phyloP scores from a whole-genome alignment of 2,888 invertebrate species.

The Tineola bisselliella region DNA sequence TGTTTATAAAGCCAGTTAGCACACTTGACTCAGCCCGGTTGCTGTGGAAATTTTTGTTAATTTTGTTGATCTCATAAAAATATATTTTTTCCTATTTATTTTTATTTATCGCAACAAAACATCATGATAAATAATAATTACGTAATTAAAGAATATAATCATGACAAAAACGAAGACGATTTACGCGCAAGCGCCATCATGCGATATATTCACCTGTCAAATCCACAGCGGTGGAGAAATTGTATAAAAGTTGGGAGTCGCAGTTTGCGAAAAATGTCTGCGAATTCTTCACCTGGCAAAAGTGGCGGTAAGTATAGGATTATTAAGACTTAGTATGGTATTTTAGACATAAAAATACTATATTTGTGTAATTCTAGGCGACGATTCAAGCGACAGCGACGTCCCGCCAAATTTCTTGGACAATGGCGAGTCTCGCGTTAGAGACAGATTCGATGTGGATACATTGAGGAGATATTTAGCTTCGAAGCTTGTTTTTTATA shows the following conservation, averaged over 20 bases:
- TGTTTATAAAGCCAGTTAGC: conserved; percentile 4
- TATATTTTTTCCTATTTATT: background rate
- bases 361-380: conserved; percentile 28
- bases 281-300: conserved; percentile 55
- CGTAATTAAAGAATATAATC: conserved; percentile 3
- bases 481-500: conserved; percentile 70
- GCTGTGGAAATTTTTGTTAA: background rate
- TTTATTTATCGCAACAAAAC: background rate
- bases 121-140: background rate
- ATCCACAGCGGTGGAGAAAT: conserved; percentile 4
- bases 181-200: conserved; percentile 9
- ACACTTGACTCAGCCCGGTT: background rate
- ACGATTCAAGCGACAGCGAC: conserved; percentile 30
- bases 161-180: background rate
- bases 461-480: conserved; percentile 72
- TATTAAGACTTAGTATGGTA: background rate
- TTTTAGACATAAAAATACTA: background rate
- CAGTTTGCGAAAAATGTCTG: conserved; percentile 54
- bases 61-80: background rate
- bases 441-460: conserved; percentile 68
- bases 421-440: conserved; percentile 38
- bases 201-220: conserved; percentile 7
- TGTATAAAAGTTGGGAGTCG: conserved; percentile 24
- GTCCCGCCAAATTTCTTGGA: conserved; percentile 43
- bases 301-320: conserved; percentile 41